phyloP scores from a whole-genome alignment of 2,797 vertebrate species.

The Moxostoma hubbsi region DNA sequence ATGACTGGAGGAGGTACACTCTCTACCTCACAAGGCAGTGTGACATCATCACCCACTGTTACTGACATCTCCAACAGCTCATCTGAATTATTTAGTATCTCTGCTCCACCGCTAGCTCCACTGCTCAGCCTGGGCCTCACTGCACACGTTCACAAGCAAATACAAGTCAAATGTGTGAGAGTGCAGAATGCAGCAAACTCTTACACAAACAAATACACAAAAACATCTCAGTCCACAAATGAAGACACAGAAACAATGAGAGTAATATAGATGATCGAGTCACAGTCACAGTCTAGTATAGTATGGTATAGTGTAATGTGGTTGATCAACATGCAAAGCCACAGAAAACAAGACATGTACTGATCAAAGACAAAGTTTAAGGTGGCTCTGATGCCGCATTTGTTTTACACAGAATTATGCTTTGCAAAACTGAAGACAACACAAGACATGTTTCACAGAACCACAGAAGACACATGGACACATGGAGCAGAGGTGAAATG shows the following conservation, averaged over 20 bases:
- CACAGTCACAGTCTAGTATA: not conserved
- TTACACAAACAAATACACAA: not conserved
- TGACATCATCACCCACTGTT: constrained; percentile 82
- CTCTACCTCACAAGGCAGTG: constrained; percentile 89
- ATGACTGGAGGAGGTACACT: constrained; percentile 91
- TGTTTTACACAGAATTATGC: no score
- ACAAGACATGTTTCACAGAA: not conserved
- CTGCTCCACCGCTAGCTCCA: constrained; percentile 52
- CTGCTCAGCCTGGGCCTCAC: constrained; percentile 85
- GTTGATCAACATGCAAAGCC: no score
- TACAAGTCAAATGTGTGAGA: constrained; percentile 16
- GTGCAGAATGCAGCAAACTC: not conserved
- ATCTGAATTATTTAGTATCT: constrained; percentile 63
- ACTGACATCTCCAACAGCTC: constrained; percentile 81
- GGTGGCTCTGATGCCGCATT: no score
- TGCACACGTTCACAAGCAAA: constrained; percentile 59
- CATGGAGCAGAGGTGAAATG: no score
- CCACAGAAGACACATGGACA: not conserved
- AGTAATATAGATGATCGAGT: no score
- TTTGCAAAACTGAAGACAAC: not conserved
- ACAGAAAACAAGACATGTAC: no score
- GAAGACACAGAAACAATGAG: no score
- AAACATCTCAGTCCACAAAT: no score
- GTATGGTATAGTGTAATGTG: no score
- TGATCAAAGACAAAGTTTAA: no score